Conservation (phyloP, 2,888 invertebrate species). For the Lasioglossum lativentre region DNA sequence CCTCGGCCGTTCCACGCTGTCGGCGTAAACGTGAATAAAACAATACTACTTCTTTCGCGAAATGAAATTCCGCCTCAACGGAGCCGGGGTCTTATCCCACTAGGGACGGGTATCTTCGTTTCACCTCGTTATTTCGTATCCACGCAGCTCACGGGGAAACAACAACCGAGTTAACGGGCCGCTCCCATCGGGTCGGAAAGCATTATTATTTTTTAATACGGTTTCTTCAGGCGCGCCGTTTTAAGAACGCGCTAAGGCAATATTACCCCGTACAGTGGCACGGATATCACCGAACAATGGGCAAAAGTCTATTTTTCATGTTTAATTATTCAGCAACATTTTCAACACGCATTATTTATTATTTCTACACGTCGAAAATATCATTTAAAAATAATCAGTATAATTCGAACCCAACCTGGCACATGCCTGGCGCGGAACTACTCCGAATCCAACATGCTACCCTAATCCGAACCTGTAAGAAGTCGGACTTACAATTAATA, state of each 20-base stretch:
- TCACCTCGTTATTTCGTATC: conserved; percentile 40
- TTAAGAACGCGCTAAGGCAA: too few species aligned
- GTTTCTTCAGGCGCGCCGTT: neutral
- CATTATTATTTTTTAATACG: neutral
- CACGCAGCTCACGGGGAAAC: neutral
- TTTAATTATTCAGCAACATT: neutral
- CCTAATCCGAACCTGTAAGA: too few species aligned
- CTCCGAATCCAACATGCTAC: too few species aligned
- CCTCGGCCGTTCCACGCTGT: neutral
- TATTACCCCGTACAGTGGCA: neutral
- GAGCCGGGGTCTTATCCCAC: conserved; percentile 1
- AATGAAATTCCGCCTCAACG: conserved; percentile 34
- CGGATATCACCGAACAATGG: neutral
- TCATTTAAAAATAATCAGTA: too few species aligned
- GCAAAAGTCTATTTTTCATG: neutral
- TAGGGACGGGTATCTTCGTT: conserved; percentile 28
- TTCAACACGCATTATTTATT: too few species aligned
- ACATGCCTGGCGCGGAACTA: too few species aligned
- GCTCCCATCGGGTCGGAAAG: neutral
- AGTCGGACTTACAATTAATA: too few species aligned
- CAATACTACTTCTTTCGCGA: conserved; percentile 20
- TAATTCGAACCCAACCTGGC: too few species aligned
- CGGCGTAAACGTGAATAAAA: conserved; percentile 32
- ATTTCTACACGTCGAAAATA: too few species aligned
- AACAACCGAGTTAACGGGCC: neutral